These are phyloP conservation scores for Trachelus troglodyta DNA, from an alignment of 2,888 invertebrate species.

Conservation along the genomic window DNA sequence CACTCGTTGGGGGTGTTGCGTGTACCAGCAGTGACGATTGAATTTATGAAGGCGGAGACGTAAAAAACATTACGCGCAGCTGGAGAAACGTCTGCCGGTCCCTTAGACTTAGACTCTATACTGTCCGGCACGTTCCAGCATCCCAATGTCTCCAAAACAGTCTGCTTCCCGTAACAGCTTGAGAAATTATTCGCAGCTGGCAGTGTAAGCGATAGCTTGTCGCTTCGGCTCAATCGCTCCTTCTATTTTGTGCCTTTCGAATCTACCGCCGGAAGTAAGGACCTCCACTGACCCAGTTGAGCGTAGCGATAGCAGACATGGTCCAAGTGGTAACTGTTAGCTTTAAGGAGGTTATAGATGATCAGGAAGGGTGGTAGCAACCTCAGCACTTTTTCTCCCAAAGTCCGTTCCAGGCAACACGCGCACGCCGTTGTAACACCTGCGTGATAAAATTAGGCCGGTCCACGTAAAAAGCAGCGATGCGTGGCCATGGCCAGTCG, in stretches of 20 bases:
- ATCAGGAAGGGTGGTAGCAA: background rate
- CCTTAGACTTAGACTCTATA: background rate
- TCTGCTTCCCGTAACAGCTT: background rate
- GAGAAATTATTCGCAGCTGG: background rate
- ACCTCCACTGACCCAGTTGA: background rate
- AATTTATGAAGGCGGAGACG: conserved; percentile 25
- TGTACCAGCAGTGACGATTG: conserved; percentile 20
- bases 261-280: background rate
- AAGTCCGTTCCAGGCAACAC: background rate
- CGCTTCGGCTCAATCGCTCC: background rate
- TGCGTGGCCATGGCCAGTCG: background rate
- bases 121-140: background rate
- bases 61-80: conserved; percentile 17
- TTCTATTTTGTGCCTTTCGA: background rate
- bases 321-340: background rate
- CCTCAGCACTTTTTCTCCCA: background rate
- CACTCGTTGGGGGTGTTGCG: conserved; percentile 2
- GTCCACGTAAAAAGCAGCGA: background rate
- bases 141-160: background rate
- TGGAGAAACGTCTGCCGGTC: conserved; percentile 13
- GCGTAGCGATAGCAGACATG: background rate
- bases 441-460: background rate
- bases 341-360: background rate
- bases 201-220: background rate
- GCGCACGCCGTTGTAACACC: background rate